phyloP scores from a whole-genome alignment of 2,113 vertebrate species.

The Plotosus lineatus region DNA sequence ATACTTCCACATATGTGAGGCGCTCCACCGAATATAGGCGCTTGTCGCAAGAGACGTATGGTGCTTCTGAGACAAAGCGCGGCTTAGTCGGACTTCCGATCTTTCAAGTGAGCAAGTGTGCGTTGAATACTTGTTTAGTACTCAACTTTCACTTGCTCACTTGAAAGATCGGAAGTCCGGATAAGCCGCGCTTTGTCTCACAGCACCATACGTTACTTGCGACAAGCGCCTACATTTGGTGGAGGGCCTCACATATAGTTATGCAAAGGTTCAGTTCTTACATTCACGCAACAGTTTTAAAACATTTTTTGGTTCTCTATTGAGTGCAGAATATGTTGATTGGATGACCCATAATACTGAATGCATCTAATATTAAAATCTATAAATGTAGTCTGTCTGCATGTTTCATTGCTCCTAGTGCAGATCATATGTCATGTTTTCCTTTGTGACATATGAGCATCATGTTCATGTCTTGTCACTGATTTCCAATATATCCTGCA shows the following conservation, averaged over 20 bases:
- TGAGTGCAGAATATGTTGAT: neutral
- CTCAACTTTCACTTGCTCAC: too few relatives aligned
- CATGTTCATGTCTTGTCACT: slow-evolving; percentile 2
- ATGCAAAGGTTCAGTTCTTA: neutral
- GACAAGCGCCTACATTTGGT: too few relatives aligned
- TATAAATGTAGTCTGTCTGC: neutral
- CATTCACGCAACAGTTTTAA: neutral
- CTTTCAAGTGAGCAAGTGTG: too few relatives aligned
- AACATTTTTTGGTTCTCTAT: slow-evolving; percentile 5
- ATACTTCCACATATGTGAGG: slow-evolving; percentile 15
- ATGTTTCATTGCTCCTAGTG: neutral
- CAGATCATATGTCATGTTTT: slow-evolving; percentile 4
- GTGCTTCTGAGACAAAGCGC: too few relatives aligned
- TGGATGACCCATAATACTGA: neutral
- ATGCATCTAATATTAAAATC: neutral
- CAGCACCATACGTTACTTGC: too few relatives aligned
- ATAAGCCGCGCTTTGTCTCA: too few relatives aligned
- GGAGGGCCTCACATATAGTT: slow-evolving; percentile 17
- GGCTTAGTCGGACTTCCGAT: too few relatives aligned
- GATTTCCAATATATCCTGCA: neutral
- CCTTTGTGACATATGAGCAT: neutral
- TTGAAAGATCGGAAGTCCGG: too few relatives aligned
- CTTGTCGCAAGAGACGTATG: too few relatives aligned
- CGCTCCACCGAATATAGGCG: too few relatives aligned
- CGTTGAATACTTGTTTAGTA: too few relatives aligned